phyloP scores from a whole-genome alignment of 53 echinoderm and acorn worm species.

The Zoroaster sp. region DNA sequence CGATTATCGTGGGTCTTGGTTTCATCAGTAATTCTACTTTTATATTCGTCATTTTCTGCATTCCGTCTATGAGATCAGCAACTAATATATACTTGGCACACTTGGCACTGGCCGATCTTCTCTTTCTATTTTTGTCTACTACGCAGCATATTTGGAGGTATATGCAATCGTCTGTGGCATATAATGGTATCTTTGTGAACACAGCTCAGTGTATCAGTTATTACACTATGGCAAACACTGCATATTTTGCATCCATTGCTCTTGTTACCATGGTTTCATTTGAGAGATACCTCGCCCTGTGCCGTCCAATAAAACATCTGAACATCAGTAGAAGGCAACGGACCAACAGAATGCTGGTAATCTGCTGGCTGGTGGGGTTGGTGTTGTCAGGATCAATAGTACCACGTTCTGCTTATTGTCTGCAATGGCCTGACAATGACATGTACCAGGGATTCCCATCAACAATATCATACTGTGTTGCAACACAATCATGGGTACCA shows the following conservation, averaged over 20 bases:
- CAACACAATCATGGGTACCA: neutral
- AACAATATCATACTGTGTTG: neutral
- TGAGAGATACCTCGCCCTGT: neutral
- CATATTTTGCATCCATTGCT: neutral
- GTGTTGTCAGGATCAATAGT: neutral
- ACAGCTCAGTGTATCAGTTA: neutral
- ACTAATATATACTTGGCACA: neutral
- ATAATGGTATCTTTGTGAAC: neutral
- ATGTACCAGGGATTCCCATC: neutral
- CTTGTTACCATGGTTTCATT: neutral
- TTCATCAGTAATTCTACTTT: neutral
- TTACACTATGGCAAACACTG: neutral
- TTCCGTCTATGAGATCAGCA: neutral
- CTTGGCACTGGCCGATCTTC: constrained; percentile 20
- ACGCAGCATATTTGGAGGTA: neutral
- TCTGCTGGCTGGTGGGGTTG: constrained; percentile 32
- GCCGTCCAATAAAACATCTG: neutral
- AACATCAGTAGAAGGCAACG: neutral
- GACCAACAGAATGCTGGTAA: neutral
- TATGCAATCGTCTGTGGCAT: neutral
- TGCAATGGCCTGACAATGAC: neutral
- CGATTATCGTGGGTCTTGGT: neutral
- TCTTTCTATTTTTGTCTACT: neutral
- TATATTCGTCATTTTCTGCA: neutral
- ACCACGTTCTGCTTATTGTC: neutral